Evolutionary conservation across 2,888 invertebrate genomes (phyloP).

Genomic region (Diaphora mendica): DNA sequence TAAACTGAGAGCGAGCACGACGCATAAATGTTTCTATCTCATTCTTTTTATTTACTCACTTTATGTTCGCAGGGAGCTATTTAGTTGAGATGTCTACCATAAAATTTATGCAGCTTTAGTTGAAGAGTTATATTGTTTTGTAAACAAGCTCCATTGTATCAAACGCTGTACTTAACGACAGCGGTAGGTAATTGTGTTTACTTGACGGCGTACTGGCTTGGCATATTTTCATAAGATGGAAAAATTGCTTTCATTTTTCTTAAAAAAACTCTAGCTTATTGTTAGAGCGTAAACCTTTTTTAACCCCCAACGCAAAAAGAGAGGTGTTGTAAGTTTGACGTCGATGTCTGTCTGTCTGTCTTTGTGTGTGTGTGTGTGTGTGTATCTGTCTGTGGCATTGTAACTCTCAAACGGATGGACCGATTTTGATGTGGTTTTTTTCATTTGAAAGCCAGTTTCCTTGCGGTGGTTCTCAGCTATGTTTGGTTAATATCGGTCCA

Average conservation of each 20-base stretch:
- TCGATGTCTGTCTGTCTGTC: too few relatives aligned
- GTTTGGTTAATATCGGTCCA: too few relatives aligned
- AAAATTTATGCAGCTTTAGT: conserved; percentile 39
- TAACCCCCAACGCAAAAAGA: too few relatives aligned
- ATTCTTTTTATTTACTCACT: conserved; percentile 37
- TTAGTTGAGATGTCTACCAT: conserved; percentile 35
- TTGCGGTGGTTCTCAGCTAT: too few relatives aligned
- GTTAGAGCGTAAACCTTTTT: conserved; percentile 18
- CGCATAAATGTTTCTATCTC: conserved; percentile 32
- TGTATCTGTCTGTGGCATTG: too few relatives aligned
- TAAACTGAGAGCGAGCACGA: conserved; percentile 27
- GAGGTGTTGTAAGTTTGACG: too few relatives aligned
- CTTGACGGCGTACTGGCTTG: conserved; percentile 19
- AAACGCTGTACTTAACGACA: conserved; percentile 26
- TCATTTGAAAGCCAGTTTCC: too few relatives aligned
- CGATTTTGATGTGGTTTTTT: too few relatives aligned
- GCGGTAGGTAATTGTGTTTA: conserved; percentile 26
- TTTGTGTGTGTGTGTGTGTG: too few relatives aligned
- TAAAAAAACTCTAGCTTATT: not conserved
- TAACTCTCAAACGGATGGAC: too few relatives aligned
- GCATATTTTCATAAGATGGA: conserved; percentile 12
- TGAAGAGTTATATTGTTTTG: conserved; percentile 39
- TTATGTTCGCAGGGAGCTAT: conserved; percentile 34
- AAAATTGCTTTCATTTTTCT: conserved; percentile 2
- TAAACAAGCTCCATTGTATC: conserved; percentile 39